phyloP scores from a whole-genome alignment of 2,113 vertebrate species.

The Erythrocercus mccallii region DNA sequence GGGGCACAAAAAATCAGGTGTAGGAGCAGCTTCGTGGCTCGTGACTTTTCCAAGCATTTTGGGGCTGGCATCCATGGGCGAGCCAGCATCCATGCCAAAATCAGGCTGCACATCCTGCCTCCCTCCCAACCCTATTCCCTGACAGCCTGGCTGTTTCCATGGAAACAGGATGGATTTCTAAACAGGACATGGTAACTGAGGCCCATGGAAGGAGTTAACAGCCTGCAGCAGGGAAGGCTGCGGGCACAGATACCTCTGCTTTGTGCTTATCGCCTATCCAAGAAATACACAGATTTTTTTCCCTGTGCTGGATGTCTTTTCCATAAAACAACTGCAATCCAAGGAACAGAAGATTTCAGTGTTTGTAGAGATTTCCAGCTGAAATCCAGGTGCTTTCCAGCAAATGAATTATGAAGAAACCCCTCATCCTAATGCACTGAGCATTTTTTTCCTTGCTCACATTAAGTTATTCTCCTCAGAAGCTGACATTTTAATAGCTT shows the following conservation, averaged over 20 bases:
- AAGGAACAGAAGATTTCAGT: background rate
- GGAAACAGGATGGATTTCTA: background rate
- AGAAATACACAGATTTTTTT: background rate
- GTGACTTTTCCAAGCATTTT: background rate
- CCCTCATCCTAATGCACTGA: background rate
- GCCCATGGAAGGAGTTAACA: background rate
- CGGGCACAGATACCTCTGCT: background rate
- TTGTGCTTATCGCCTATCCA: background rate
- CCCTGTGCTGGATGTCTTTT: background rate
- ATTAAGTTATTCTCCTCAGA: background rate
- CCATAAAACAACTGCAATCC: background rate
- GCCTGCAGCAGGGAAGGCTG: background rate
- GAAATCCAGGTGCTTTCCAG: background rate
- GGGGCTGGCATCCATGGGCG: background rate
- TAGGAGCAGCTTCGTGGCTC: accelerated
- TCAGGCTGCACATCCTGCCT: background rate
- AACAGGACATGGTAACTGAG: background rate
- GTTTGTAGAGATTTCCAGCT: background rate
- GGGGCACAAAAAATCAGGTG: background rate
- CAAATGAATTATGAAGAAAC: background rate
- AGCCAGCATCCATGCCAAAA: background rate
- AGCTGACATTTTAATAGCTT: background rate
- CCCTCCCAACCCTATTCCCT: background rate
- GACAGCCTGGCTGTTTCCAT: conserved; percentile 23
- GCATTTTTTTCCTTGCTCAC: background rate